Conservation (phyloP, 2,113 vertebrate species). For the Eulemur rufifrons region DNA sequence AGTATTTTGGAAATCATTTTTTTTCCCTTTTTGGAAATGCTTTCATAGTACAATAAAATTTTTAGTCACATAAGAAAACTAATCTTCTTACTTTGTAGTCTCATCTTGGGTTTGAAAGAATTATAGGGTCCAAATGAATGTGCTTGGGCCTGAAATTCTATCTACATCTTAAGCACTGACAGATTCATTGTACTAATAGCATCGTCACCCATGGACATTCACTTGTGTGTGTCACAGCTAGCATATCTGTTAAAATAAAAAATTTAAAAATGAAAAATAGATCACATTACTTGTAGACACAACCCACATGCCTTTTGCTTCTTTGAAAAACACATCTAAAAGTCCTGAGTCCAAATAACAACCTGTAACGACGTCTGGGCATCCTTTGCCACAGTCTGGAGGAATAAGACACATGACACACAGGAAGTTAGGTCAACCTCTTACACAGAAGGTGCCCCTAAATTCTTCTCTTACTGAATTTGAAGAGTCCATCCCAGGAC, state of each 20-base stretch:
- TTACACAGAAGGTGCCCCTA: not conserved
- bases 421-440: not conserved
- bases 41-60: not conserved
- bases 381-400: not conserved
- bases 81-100: not conserved
- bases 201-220: not conserved
- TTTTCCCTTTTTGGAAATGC: not conserved
- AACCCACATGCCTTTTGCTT: not conserved
- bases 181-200: not conserved
- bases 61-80: not conserved
- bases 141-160: not conserved
- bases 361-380: not conserved
- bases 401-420: not conserved
- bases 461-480: conserved; percentile 90
- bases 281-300: not conserved
- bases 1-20: not conserved
- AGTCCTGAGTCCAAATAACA: no score
- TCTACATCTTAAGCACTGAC: not conserved
- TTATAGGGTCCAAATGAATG: not conserved
- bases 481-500: conserved; percentile 97
- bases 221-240: not conserved
- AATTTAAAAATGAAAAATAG: not conserved
- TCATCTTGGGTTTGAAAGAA: not conserved
- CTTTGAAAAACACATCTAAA: not conserved
- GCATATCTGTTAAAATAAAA: not conserved